Percentiles rank a stretch among this genome's conserved stretches.
Conservation (phyloP, 2,113 vertebrate species). For the Pseudorhombus dupliciocellatus region DNA sequence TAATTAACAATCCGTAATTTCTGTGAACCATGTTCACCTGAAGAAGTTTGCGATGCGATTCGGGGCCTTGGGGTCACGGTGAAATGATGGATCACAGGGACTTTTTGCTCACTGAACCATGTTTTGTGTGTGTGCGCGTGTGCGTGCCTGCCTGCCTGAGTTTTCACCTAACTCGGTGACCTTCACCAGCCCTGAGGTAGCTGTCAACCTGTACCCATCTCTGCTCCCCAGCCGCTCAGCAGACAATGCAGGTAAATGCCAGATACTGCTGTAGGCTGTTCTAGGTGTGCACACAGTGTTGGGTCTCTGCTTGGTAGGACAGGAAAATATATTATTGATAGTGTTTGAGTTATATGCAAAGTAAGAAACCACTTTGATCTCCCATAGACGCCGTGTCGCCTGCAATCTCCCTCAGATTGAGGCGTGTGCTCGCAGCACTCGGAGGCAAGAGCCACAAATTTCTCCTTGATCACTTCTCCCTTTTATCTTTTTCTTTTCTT, state of each 20-base stretch:
- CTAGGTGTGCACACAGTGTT: slow-evolving; percentile 26
- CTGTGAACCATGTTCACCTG: slow-evolving; percentile 1
- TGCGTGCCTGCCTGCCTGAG: not conserved
- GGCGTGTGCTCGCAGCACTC: slow-evolving; percentile 29
- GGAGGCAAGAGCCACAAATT: slow-evolving; percentile 61
- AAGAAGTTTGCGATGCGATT: not conserved
- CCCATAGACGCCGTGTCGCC: slow-evolving; percentile 48
- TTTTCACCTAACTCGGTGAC: slow-evolving; percentile 39
- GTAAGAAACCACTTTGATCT: slow-evolving; percentile 71
- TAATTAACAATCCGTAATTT: slow-evolving; percentile 4
- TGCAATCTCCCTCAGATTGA: slow-evolving; percentile 62
- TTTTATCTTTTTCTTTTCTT: slow-evolving; percentile 58
- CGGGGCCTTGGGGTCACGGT: not conserved
- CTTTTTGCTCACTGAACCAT: slow-evolving; percentile 5
- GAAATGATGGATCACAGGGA: slow-evolving; percentile 1
- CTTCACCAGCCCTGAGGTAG: slow-evolving; percentile 35
- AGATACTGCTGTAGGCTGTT: slow-evolving; percentile 47
- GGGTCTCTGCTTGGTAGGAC: slow-evolving; percentile 42
- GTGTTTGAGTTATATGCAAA: slow-evolving; percentile 74
- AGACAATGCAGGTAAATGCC: slow-evolving; percentile 59
- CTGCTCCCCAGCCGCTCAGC: slow-evolving; percentile 28
- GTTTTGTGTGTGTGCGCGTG: slow-evolving; percentile 19
- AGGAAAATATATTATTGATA: slow-evolving; percentile 74
- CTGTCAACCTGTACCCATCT: slow-evolving; percentile 54
- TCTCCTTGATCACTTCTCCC: slow-evolving; percentile 65